Percentiles rank a stretch among this genome's conserved stretches.
These are phyloP conservation scores for Reticulitermes lucifugus DNA, from an alignment of 2,888 invertebrate species.

Conservation along the genomic window DNA sequence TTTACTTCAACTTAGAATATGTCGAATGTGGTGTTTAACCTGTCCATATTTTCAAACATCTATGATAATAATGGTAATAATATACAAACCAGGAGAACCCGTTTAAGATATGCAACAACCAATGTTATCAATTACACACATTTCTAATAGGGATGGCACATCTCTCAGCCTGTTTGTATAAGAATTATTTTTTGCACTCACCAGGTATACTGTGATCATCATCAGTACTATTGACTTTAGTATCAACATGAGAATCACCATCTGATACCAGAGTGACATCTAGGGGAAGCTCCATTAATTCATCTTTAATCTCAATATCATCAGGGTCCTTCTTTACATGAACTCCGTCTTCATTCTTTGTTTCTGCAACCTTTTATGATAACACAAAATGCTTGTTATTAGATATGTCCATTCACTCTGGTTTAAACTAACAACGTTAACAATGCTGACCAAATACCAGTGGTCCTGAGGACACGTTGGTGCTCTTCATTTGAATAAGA, in stretches of 20 bases:
- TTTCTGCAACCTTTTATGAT: constrained; percentile 7
- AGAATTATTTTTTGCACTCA: neutral
- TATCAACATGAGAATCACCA: constrained; percentile 41
- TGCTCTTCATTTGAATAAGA: constrained; percentile 42
- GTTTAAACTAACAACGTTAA: neutral
- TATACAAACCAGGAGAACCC: too few species aligned
- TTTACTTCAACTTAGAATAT: too few species aligned
- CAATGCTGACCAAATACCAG: neutral
- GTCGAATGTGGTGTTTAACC: too few species aligned
- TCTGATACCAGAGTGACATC: constrained; percentile 46
- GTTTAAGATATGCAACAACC: too few species aligned
- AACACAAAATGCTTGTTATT: neutral
- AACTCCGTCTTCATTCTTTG: constrained; percentile 12
- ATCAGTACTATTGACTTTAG: constrained; percentile 23
- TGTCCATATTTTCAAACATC: too few species aligned
- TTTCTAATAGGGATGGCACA: too few species aligned
- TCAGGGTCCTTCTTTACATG: constrained; percentile 45
- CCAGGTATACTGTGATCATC: constrained; percentile 17
- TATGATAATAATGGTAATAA: too few species aligned
- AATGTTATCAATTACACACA: too few species aligned
- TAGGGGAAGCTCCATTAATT: constrained; percentile 47
- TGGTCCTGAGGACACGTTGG: neutral
- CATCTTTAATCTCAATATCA: constrained; percentile 49
- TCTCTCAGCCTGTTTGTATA: neutral
- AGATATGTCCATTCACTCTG: neutral